A percentile compares a stretch with the other conserved stretches of the same genome.
These are phyloP conservation scores for Chironomus tepperi DNA, from an alignment of 1,140 invertebrate species.

Conservation along the genomic window DNA sequence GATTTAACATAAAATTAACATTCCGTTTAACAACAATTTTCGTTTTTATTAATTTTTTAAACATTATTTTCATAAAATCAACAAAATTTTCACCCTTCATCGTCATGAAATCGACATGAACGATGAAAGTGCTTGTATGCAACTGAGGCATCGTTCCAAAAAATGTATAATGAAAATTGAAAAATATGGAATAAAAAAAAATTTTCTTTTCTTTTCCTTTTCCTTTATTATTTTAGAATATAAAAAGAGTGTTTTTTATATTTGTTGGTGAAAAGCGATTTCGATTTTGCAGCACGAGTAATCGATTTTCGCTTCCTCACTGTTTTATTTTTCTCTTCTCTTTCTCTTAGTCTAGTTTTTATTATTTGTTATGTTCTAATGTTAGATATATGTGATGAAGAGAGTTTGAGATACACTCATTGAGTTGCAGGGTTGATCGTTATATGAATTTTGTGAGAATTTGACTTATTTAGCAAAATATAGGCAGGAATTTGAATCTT, in stretches of 20 bases:
- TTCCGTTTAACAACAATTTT: slow-evolving; percentile 1
- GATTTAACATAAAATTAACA: slow-evolving; percentile 6
- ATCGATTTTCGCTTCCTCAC: background rate
- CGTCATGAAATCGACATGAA: background rate
- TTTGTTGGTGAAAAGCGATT: background rate
- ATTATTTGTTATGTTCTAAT: background rate
- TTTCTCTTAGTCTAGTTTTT: background rate
- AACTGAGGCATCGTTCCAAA: slow-evolving; percentile 17
- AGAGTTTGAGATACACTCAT: too few relatives aligned
- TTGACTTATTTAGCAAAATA: too few relatives aligned
- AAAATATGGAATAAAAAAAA: background rate
- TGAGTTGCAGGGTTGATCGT: too few relatives aligned
- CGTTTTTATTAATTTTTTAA: slow-evolving; percentile 4
- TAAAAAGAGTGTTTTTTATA: background rate
- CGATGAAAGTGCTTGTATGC: slow-evolving; percentile 1
- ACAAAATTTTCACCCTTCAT: background rate
- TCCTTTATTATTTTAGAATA: slow-evolving; percentile 18
- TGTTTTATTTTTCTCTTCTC: background rate
- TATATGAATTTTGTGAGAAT: too few relatives aligned
- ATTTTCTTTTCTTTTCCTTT: slow-evolving; percentile 6
- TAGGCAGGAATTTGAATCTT: too few relatives aligned
- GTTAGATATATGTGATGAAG: too few relatives aligned
- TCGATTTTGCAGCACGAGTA: background rate
- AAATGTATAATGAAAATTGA: background rate
- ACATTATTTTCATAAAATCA: slow-evolving; percentile 10